phyloP scores from a whole-genome alignment of 2,888 invertebrate species.

The Nomada flava region DNA sequence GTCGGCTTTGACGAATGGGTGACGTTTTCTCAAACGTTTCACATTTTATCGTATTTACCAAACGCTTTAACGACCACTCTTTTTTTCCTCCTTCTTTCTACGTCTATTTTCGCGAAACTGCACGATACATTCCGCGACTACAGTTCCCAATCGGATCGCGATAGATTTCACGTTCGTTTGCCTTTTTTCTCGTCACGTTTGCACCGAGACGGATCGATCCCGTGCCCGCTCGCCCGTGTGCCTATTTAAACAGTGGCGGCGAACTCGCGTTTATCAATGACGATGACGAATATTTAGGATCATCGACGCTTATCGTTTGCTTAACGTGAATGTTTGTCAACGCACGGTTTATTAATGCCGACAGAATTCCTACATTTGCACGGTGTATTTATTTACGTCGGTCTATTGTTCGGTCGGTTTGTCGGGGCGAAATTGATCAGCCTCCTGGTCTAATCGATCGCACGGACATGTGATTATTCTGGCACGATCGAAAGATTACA shows the following conservation, averaged over 20 bases:
- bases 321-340: constrained; percentile 44
- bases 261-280: constrained; percentile 42
- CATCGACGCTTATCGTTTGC: constrained; percentile 56
- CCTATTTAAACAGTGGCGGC: constrained; percentile 39
- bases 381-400: constrained; percentile 47
- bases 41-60: constrained; percentile 33
- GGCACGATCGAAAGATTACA: constrained; percentile 30
- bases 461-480: constrained; percentile 33
- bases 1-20: constrained; percentile 35
- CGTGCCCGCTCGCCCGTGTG: neutral
- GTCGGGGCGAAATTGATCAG: constrained; percentile 46
- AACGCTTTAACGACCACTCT: constrained; percentile 15
- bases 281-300: constrained; percentile 53
- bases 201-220: constrained; percentile 6
- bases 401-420: constrained; percentile 46
- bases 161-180: neutral
- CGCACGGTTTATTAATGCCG: constrained; percentile 53
- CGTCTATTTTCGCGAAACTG: neutral
- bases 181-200: neutral
- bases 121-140: neutral
- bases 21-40: constrained; percentile 45
- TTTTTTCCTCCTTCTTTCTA: neutral
- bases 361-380: constrained; percentile 21
- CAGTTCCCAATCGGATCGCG: neutral
- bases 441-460: constrained; percentile 31